Base-by-base conservation (phyloP, 2,797 vertebrate genomes). In the Eulemur albifrons region DNA sequence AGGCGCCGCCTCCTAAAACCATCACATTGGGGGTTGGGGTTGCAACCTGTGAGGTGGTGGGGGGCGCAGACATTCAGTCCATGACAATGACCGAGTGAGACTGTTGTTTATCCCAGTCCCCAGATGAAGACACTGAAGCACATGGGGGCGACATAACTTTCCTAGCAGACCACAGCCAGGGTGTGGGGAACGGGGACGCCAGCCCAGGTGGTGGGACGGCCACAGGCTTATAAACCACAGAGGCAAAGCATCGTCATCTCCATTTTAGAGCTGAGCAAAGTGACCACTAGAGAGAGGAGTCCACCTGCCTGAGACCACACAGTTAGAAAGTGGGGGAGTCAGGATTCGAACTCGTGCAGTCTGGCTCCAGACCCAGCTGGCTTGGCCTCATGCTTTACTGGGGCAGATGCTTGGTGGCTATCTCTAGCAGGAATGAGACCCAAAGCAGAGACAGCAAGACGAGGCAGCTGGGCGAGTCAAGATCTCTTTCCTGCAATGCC, bases 291-390 rank as follows among this genome's bases (percentile, higher is more conserved):
- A 32, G 10, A 59, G 30, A 8, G 11, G 23, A 30, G 13, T 0
- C 4, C 23, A 45, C 23, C 23, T 1, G 13, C 17, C 35, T 32
- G 20, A 6, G 21, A 27, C 63, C 0, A 0, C 17, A 2, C 8
- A 7, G 13, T 43, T 45, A 1, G 23, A 21, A 17, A 5, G 27
- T 10, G 20, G 79, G 14, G 70, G 50, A n/a, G 21, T 4, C 50
- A 27, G 81, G 17, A 14, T 72, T 63, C 10, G 12, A 50, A 30
- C 35, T 59, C 43, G 11, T 5, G 52, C 14, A 14, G 18, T 18
- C 27, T 40, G 80, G n/a, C 61, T 79, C n/a, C 63, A 17, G 87
- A 90, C 43, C 8, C 1, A 11, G 38, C 12, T 57, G 45, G 69
- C 77, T 83, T 10, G 7, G 77, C 73, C 6, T 17, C 8, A 13